Conservation (phyloP, 2,888 invertebrate species). For the Drepanosiphum platanoidis region DNA sequence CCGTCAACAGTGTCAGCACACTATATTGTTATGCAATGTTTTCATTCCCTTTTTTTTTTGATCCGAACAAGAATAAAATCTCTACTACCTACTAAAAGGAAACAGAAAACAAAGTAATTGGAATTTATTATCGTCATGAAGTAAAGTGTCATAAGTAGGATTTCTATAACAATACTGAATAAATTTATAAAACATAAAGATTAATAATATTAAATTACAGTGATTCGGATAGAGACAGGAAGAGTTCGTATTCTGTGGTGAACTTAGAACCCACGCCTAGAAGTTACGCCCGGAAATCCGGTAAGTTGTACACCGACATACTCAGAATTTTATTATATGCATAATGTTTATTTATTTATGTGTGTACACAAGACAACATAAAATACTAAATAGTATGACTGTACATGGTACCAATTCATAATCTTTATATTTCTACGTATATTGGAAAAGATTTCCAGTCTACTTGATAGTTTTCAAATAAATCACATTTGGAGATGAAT, state of each 20-base stretch:
- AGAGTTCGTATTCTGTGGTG: slow-evolving; percentile 4
- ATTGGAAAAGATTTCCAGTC: too few relatives aligned
- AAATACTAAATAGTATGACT: not conserved
- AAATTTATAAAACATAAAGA: not conserved
- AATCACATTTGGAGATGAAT: too few relatives aligned
- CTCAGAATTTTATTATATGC: not conserved
- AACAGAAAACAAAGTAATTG: not conserved
- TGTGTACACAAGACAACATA: not conserved
- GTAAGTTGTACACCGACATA: not conserved
- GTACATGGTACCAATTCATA: too few relatives aligned
- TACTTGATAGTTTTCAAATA: too few relatives aligned
- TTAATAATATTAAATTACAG: slow-evolving; percentile 5
- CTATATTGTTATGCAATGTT: too few relatives aligned
- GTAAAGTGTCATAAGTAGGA: not conserved
- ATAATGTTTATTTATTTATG: too few relatives aligned
- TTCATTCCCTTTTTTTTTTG: too few relatives aligned
- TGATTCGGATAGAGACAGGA: not conserved
- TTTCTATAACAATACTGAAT: not conserved
- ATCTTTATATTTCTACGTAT: too few relatives aligned
- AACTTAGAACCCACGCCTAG: not conserved
- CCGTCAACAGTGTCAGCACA: too few relatives aligned
- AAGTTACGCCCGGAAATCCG: slow-evolving; percentile 18
- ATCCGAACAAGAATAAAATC: too few relatives aligned
- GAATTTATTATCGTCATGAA: not conserved
- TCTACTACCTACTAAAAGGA: not conserved